These are phyloP conservation scores for Pituophis catenifer DNA, from an alignment of 2,113 vertebrate species.

Conservation along the genomic window DNA sequence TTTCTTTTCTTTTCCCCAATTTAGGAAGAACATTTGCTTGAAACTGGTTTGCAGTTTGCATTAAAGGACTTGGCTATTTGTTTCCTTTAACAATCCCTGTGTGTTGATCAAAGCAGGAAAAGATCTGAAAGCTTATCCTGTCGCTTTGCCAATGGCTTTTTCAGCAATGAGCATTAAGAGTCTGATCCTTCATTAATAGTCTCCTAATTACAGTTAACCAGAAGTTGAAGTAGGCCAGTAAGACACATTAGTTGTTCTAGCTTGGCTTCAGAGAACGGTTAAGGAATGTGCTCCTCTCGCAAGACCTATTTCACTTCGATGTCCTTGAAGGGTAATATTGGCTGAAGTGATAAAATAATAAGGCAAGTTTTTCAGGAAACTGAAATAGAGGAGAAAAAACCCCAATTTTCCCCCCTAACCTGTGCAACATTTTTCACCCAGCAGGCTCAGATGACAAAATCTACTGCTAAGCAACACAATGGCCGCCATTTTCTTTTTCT, in stretches of 20 bases:
- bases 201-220: constrained; percentile 10
- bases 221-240: neutral
- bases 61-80: neutral
- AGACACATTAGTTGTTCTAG: neutral
- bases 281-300: neutral
- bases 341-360: neutral
- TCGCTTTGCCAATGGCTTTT: neutral
- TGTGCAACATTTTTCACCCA: neutral
- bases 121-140: neutral
- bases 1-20: neutral
- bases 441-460: neutral
- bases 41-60: neutral
- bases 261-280: neutral
- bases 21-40: neutral
- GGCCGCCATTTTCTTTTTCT: neutral
- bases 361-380: neutral
- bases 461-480: neutral
- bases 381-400: neutral
- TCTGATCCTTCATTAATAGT: constrained; percentile 5
- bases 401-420: neutral
- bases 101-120: neutral
- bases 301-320: neutral
- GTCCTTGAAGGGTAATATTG: neutral
- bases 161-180: neutral
- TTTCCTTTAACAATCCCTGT: neutral